These are phyloP conservation scores for Drosophila mayri DNA, from an alignment of 1,140 invertebrate genomes.

Conservation along the genomic window DNA sequence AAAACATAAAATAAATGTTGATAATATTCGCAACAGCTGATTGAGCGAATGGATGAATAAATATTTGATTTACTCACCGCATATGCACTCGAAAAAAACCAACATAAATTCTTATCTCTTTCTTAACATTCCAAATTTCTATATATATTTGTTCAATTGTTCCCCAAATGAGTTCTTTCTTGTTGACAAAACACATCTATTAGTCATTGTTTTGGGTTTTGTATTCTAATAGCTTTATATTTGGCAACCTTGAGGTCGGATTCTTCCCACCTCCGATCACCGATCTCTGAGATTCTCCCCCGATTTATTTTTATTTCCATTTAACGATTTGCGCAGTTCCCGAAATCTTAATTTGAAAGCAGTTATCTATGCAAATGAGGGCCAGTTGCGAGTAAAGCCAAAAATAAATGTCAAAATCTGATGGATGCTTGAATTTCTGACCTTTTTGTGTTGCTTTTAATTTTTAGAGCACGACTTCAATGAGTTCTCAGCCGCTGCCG, in stretches of 20 bases:
- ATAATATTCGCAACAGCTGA: constrained; percentile 51
- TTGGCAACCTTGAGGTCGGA: constrained; percentile 16
- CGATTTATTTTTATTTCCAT: not conserved
- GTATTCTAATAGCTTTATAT: constrained; percentile 7
- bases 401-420: constrained; percentile 19
- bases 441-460: not conserved
- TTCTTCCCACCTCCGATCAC: not conserved
- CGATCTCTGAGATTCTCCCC: not conserved
- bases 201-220: constrained; percentile 25
- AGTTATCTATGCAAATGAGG: constrained; percentile 36
- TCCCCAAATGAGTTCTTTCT: constrained; percentile 25
- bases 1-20: constrained; percentile 14
- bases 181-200: constrained; percentile 25
- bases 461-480: constrained; percentile 76
- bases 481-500: constrained; percentile 71
- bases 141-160: constrained; percentile 22
- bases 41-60: constrained; percentile 15
- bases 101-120: constrained; percentile 1
- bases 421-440: constrained; percentile 19
- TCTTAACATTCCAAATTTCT: constrained; percentile 23
- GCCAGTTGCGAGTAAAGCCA: constrained; percentile 11
- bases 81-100: constrained; percentile 32
- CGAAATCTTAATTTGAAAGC: constrained; percentile 38
- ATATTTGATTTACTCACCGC: constrained; percentile 38
- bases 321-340: constrained; percentile 43